These are phyloP conservation scores for Sesia apiformis DNA, from an alignment of 2,888 invertebrate genomes.

Conservation along the genomic window DNA sequence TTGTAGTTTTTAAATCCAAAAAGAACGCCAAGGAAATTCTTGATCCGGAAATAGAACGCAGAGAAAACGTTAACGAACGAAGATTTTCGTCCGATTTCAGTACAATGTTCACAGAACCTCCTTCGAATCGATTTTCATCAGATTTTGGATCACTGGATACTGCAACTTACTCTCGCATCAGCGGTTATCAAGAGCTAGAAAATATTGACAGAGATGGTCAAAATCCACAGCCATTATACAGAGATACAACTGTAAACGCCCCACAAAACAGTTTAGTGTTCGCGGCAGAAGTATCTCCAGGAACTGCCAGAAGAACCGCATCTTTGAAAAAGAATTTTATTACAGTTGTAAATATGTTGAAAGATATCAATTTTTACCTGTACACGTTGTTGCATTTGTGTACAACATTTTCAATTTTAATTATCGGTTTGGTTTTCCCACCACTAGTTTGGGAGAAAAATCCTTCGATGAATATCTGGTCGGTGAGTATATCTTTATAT, in stretches of 20 bases:
- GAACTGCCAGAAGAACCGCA: constrained; percentile 57
- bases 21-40: constrained; percentile 51
- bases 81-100: constrained; percentile 52
- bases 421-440: constrained; percentile 70
- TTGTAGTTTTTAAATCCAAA: constrained; percentile 56
- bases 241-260: constrained; percentile 69
- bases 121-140: constrained; percentile 39
- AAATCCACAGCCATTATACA: constrained; percentile 69
- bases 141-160: constrained; percentile 50
- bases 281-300: constrained; percentile 45
- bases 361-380: constrained; percentile 70
- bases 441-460: constrained; percentile 64
- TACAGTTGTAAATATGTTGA: constrained; percentile 52
- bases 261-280: constrained; percentile 44
- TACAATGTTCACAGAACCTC: constrained; percentile 25
- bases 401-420: constrained; percentile 67
- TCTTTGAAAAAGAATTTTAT: constrained; percentile 60
- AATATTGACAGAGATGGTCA: constrained; percentile 49
- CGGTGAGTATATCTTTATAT: constrained; percentile 32
- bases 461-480: constrained; percentile 53
- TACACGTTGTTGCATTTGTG: constrained; percentile 68
- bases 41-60: constrained; percentile 43
- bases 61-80: constrained; percentile 30
- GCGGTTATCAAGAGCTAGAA: constrained; percentile 55
- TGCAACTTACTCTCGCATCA: constrained; percentile 31